A percentile compares a stretch with the other conserved stretches of the same genome.
Conservation (phyloP, 2,888 invertebrate species). For the Torymus tubicola region DNA sequence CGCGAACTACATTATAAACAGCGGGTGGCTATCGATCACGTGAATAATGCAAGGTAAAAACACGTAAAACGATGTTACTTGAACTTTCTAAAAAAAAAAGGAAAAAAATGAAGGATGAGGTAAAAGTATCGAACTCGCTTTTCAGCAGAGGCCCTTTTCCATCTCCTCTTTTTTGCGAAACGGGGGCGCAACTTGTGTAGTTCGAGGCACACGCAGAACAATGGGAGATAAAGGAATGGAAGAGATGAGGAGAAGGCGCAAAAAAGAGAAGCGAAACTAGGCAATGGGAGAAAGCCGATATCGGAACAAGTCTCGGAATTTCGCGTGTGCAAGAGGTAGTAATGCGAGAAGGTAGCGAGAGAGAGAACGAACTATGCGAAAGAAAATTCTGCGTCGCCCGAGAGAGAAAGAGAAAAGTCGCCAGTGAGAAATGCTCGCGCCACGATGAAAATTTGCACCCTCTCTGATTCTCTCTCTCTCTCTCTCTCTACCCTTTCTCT, state of each 20-base stretch:
- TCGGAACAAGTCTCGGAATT: constrained; percentile 61
- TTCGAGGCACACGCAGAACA: constrained; percentile 25
- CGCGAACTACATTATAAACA: too few species aligned
- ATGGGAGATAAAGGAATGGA: constrained; percentile 37
- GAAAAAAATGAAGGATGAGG: too few species aligned
- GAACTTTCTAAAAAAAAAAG: not conserved
- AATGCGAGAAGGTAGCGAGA: constrained; percentile 56
- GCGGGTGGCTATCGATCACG: too few species aligned
- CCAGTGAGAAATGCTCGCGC: constrained; percentile 24
- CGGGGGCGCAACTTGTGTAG: constrained; percentile 29
- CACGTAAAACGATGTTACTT: not conserved
- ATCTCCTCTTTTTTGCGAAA: not conserved
- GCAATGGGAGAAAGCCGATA: constrained; percentile 57
- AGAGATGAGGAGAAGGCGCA: constrained; percentile 10
- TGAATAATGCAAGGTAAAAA: not conserved
- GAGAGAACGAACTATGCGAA: constrained; percentile 61
- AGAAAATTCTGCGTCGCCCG: constrained; percentile 60
- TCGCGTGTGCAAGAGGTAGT: constrained; percentile 38
- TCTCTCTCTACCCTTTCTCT: not conserved
- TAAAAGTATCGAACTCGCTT: too few species aligned
- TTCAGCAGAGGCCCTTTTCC: not conserved
- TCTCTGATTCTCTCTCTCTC: constrained; percentile 8
- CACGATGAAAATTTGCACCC: constrained; percentile 37
- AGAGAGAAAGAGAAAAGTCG: constrained; percentile 30
- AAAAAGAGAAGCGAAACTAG: constrained; percentile 17